These are phyloP conservation scores for Byasa hedistus DNA, from an alignment of 2,888 invertebrate species.

Conservation along the genomic window DNA sequence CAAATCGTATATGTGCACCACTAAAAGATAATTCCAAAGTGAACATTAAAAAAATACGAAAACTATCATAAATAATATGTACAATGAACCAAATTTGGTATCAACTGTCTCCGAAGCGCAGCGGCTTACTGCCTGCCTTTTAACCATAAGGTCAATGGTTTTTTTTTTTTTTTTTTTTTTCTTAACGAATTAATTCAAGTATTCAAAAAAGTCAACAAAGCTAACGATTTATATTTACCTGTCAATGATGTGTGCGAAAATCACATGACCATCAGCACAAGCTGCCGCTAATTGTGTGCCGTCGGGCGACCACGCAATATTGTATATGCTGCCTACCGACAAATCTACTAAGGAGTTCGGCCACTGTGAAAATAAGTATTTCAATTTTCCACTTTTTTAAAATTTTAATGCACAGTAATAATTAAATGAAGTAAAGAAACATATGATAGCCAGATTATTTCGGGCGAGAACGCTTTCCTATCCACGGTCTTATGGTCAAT, in stretches of 20 bases:
- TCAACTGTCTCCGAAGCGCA: too few species aligned
- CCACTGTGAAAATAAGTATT: slow-evolving; percentile 84
- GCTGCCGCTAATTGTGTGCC: slow-evolving; percentile 97
- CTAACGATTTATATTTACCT: slow-evolving; percentile 71
- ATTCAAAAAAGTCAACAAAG: too few species aligned
- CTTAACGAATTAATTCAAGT: too few species aligned
- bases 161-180: too few species aligned
- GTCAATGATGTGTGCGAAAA: slow-evolving; percentile 95
- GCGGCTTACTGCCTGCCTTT: too few species aligned
- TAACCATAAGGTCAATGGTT: too few species aligned
- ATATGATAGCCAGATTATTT: too few species aligned
- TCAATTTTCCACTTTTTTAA: too few species aligned
- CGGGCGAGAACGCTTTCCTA: too few species aligned
- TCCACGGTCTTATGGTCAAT: too few species aligned
- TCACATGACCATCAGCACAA: slow-evolving; percentile 94
- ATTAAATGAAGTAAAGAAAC: too few species aligned
- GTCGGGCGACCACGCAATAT: slow-evolving; percentile 95
- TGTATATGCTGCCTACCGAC: slow-evolving; percentile 88
- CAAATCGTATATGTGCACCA: slow-evolving; percentile 92
- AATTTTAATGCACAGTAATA: too few species aligned
- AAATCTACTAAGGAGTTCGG: slow-evolving; percentile 46
- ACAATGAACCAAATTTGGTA: neutral
- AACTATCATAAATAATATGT: slow-evolving; percentile 35
- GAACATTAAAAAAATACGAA: neutral
- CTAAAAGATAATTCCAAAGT: slow-evolving; percentile 55